phyloP scores from a whole-genome alignment of 1,140 invertebrate genomes.

The Spodoptera litura region DNA sequence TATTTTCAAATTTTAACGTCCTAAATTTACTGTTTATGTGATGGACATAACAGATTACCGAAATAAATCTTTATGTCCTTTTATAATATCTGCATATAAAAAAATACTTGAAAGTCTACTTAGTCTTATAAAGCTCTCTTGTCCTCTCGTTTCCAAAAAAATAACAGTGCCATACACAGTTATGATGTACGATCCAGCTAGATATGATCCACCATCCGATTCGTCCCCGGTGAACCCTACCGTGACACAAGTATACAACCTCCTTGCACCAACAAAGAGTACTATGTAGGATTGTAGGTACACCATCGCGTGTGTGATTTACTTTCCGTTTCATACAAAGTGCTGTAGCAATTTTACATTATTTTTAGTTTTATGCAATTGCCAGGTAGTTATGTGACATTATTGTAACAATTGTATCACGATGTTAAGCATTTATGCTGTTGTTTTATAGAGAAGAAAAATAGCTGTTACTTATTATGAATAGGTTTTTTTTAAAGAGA shows the following conservation, averaged over 20 bases:
- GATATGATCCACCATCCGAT: neutral
- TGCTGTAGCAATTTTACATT: slow-evolving; percentile 31
- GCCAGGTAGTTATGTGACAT: neutral
- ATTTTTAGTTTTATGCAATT: slow-evolving; percentile 44
- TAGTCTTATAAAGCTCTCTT: too few species aligned
- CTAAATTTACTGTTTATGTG: too few species aligned
- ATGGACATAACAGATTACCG: too few species aligned
- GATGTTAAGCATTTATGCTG: neutral
- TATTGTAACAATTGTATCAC: neutral
- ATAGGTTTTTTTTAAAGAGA: too few species aligned
- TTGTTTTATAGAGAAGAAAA: too few species aligned
- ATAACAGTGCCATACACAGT: too few species aligned
- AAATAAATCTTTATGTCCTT: too few species aligned
- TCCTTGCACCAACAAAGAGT: slow-evolving; percentile 39
- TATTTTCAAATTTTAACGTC: too few species aligned
- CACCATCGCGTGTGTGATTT: slow-evolving; percentile 50
- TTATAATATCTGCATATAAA: too few species aligned
- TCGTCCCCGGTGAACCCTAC: neutral
- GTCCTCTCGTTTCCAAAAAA: too few species aligned
- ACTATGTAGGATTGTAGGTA: neutral
- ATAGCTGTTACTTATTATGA: neutral
- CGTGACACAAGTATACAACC: neutral
- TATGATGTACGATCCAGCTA: too few species aligned
- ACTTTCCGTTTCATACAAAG: slow-evolving; percentile 51
- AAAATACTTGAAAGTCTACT: too few species aligned